Evolutionary conservation across 2,113 vertebrate genomes (phyloP), one percentile per base, ranked within the genome.

Genomic region (Melozone crissalis): DNA sequence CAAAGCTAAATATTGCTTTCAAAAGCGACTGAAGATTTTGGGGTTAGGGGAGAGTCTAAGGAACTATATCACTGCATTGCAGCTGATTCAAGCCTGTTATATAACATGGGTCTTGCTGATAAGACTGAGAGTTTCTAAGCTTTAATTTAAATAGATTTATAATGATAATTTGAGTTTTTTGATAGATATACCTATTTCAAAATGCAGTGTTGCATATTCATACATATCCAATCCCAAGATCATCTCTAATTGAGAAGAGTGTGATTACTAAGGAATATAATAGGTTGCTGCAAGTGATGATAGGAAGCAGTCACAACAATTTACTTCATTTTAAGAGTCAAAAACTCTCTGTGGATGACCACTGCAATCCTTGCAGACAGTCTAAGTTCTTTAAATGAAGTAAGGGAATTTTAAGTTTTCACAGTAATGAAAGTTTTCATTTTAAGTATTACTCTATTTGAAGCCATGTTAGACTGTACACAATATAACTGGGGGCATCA

Each of bases 31-130:
- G 46, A 72, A 37, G 11, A n/a, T 84, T 84, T 76, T 57, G 51
- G 69, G 61, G 57, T 86, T 43, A 57, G 51, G 10, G 5, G 68
- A 93, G 61, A 73, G 41, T 51, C 26, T 61, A 62, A 49, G 37
- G 59, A 86, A 5, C 22, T 1, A 1, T 41, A 31, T 74, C 47
- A 17, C 46, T 46, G 13, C 24, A 26, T 7, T 82, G 76, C 67
- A 73, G 44, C 37, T 76, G 46, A 66, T 28, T 63, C 19, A 62
- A 58, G 54, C 46, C 47, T 71, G 18, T 73, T 92, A 75, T 20
- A 15, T 88, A 92, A 79, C 30, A 21, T 31, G 30, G 33, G 84
- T 83, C 95, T 84, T 95, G 89, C 80, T 96, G 94, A 90, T 93
- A 85, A 94, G 67, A 67, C 35, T 73, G 52, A 78, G 8, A 11